These are phyloP conservation scores for Bilobella aurantiaca DNA, from an alignment of 1,140 invertebrate genomes.

Conservation along the genomic window DNA sequence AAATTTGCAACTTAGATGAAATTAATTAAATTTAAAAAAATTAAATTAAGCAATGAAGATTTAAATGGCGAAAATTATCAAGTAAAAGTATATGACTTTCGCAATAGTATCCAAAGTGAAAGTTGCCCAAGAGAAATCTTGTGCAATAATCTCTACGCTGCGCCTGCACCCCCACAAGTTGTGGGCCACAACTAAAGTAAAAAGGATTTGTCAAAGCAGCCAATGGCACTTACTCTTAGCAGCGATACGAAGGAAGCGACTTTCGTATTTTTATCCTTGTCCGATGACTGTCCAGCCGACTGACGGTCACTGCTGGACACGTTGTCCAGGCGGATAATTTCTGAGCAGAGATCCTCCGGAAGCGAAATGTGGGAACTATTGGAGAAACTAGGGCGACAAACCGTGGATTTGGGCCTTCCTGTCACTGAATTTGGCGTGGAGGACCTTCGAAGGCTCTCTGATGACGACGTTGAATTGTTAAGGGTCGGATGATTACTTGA, in stretches of 20 bases:
- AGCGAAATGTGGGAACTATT: slow-evolving; percentile 32
- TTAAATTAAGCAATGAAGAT: too few relatives aligned
- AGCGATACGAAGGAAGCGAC: slow-evolving; percentile 16
- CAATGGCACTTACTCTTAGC: slow-evolving; percentile 7
- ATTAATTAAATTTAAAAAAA: too few relatives aligned
- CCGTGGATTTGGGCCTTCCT: not conserved
- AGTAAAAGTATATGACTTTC: too few relatives aligned
- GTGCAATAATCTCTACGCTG: too few relatives aligned
- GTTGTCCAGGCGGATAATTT: slow-evolving; percentile 34
- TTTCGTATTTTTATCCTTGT: slow-evolving; percentile 10
- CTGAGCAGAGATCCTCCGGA: slow-evolving; percentile 36
- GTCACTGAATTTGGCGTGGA: slow-evolving; percentile 10
- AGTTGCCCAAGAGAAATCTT: not conserved
- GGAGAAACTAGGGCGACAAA: slow-evolving; percentile 22
- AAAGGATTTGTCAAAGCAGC: not conserved
- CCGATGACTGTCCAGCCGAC: not conserved
- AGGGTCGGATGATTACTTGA: not conserved
- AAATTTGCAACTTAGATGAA: too few relatives aligned
- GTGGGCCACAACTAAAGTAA: too few relatives aligned
- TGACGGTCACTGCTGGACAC: not conserved
- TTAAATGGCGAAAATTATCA: too few relatives aligned
- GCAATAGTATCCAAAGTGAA: not conserved
- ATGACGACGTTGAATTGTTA: not conserved
- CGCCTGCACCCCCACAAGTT: too few relatives aligned
- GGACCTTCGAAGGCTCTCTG: not conserved